Percentiles rank a stretch among this genome's conserved stretches.
phyloP scores from a whole-genome alignment of 2,113 vertebrate species.

The Oryzias curvinotus region DNA sequence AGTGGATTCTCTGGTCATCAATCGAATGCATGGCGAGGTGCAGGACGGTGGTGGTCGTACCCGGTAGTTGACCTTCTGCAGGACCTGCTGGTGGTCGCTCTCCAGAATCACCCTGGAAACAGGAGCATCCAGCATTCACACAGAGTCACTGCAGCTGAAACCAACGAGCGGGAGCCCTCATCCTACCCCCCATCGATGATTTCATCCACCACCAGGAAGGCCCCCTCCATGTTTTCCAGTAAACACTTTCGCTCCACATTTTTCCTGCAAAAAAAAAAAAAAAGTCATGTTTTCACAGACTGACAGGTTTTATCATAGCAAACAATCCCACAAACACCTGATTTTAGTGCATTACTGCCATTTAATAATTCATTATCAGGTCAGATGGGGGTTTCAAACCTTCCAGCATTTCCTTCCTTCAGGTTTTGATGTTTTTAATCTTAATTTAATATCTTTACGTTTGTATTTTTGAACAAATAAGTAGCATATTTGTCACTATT shows the following conservation, averaged over 20 bases:
- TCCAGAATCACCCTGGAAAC: constrained; percentile 88
- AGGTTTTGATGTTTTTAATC: no score
- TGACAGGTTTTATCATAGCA: no score
- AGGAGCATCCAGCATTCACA: constrained; percentile 4
- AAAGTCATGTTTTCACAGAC: no score
- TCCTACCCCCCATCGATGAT: constrained; percentile 87
- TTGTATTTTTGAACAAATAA: no score
- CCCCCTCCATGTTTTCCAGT: constrained; percentile 86
- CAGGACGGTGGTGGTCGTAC: constrained; percentile 70
- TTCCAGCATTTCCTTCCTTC: no score
- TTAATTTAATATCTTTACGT: no score
- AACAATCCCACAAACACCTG: no score
- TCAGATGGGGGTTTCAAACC: neutral
- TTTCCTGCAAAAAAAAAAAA: constrained; percentile 67
- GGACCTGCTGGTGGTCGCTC: constrained; percentile 88
- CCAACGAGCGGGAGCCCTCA: neutral
- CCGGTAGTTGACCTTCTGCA: constrained; percentile 89
- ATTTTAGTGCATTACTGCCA: no score
- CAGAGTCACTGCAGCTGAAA: neutral
- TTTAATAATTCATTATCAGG: neutral
- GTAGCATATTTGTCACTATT: no score
- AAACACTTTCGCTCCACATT: constrained; percentile 84
- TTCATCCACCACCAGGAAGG: constrained; percentile 84
- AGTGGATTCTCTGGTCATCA: neutral
- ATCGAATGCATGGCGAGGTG: neutral